Evolutionary conservation across 1,140 invertebrate species (phyloP).

Genomic region (Trichonephila clavata): DNA sequence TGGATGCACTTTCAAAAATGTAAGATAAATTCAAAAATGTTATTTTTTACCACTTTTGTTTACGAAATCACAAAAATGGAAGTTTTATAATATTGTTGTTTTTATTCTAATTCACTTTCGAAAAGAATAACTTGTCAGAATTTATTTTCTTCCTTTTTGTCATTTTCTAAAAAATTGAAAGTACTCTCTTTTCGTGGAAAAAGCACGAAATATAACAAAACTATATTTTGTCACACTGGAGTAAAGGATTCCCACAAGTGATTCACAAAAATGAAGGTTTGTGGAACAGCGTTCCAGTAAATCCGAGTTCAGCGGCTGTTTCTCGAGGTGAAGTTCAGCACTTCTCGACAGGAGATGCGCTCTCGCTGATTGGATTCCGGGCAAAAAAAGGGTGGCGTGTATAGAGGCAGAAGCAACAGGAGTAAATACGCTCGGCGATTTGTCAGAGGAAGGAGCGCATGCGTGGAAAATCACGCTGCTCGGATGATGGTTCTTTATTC

Average conservation of each 20-base stretch:
- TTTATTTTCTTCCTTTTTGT: not conserved
- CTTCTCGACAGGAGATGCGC: not conserved
- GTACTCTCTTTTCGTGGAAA: not conserved
- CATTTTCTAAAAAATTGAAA: not conserved
- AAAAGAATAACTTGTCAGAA: not conserved
- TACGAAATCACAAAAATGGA: too few species aligned
- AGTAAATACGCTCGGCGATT: constrained; percentile 46
- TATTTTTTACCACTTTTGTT: too few species aligned
- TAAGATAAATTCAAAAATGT: too few species aligned
- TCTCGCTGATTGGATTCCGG: constrained; percentile 5
- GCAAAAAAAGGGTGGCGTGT: constrained; percentile 38
- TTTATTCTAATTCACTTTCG: too few species aligned
- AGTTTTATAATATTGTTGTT: too few species aligned
- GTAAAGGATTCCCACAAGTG: not conserved
- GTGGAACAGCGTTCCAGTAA: not conserved
- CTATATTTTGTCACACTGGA: not conserved
- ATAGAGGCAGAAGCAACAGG: constrained; percentile 54
- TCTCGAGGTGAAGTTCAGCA: constrained; percentile 8
- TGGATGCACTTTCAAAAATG: too few species aligned
- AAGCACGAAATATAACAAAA: not conserved
- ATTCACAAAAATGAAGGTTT: not conserved
- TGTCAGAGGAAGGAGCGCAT: not conserved
- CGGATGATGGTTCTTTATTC: not conserved
- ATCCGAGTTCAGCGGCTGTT: constrained; percentile 7
- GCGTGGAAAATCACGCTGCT: not conserved